A percentile compares a stretch with the other conserved stretches of the same genome.
These are phyloP conservation scores for Periophthalmus magnuspinnatus DNA, from an alignment of 2,797 vertebrate species.

Conservation along the genomic window DNA sequence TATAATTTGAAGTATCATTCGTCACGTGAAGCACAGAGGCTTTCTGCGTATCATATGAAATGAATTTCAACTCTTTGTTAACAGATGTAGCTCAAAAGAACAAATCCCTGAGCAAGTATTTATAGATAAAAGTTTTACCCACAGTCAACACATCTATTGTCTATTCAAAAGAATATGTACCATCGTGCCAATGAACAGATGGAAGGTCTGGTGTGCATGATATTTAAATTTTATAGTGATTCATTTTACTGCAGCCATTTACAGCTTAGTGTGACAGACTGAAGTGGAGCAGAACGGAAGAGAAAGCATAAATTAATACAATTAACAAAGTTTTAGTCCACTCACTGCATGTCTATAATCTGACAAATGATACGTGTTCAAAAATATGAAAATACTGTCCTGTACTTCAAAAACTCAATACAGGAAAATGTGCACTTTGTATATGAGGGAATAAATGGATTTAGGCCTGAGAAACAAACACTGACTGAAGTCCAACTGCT, in stretches of 20 bases:
- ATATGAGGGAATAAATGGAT: too few relatives aligned
- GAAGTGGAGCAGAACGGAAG: constrained; percentile 23
- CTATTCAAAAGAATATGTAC: constrained; percentile 50
- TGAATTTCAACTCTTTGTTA: constrained; percentile 53
- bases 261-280: constrained; percentile 38
- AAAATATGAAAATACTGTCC: background rate
- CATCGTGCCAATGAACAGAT: constrained; percentile 57
- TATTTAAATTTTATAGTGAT: constrained; percentile 46
- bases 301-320: constrained; percentile 24
- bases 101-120: constrained; percentile 64
- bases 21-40: constrained; percentile 61
- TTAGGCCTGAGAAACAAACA: too few relatives aligned
- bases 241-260: constrained; percentile 47
- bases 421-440: background rate
- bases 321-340: background rate
- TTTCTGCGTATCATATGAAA: constrained; percentile 57
- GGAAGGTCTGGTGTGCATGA: constrained; percentile 49
- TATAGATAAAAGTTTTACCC: constrained; percentile 58
- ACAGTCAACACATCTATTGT: constrained; percentile 42
- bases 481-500: too few relatives aligned
- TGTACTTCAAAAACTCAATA: background rate
- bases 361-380: background rate
- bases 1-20: constrained; percentile 61
- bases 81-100: constrained; percentile 66
- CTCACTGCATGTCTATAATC: background rate